Base-by-base conservation (phyloP, 2,888 invertebrate species). In the Tyria jacobaeae region DNA sequence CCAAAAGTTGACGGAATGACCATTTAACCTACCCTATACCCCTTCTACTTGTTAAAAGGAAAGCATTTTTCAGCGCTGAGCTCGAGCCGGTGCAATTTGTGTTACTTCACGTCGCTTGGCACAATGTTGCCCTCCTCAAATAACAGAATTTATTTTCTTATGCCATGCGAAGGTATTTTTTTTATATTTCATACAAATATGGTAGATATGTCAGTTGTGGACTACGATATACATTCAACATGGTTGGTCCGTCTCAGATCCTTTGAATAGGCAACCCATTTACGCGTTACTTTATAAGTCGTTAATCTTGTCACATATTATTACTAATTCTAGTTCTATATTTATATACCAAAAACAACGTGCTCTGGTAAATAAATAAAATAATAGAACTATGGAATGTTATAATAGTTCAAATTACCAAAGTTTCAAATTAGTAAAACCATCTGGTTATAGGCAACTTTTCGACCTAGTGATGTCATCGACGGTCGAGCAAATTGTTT, bases 31-130 rank as follows among this genome's bases (percentile, higher is more conserved):
- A 82, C 78, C 73, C 74, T 74, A 74, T 78, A 80, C 78, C 75
- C 82, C 77, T 80, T 78, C 80, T 71, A 73, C 78, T 84, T 83
- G 84, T 84, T 83, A 85, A 88, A 86, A 87, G 82, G 83, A 82
- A 80, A 82, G 79, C 82, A 89, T 89, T 88, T 89, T 86, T 89
- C 88, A 86, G 76, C 55, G 75, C 73, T 76, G 68, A 72, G 75
- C 77, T 79, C 76, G 78, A 76, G 80, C 79, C 81, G 76, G 73
- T 75, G 86, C 87, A 86, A 89, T 90, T 90, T 89, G 87, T 87
- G 86, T 84, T 76, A 77, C 84, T 83, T 80, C 82, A 83, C 87
- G 76, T 80, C 76, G 79, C 78, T 17, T 24, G 56, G 34, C 56
- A 25, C 47, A 24, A 27, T 47, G 56, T 56, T 48, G 56, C 56